Percentiles rank a stretch among this genome's conserved stretches.
Conservation (phyloP, 2,888 invertebrate genomes). For the Drosophila testacea region DNA sequence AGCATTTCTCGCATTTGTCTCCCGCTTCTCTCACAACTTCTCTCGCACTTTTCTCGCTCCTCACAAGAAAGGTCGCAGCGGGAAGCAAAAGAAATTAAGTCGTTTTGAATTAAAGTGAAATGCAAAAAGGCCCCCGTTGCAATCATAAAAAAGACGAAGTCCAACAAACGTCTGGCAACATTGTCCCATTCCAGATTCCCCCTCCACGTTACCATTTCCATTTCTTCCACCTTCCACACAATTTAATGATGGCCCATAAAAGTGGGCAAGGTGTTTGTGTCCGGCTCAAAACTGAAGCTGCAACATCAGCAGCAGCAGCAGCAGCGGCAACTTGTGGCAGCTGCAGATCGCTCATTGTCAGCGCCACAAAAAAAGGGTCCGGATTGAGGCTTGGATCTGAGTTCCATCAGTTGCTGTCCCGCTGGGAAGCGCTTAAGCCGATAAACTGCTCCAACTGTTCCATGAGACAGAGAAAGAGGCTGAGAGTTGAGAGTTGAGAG, state of each 20-base stretch:
- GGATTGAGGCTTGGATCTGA: constrained; percentile 15
- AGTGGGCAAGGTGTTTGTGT: constrained; percentile 71
- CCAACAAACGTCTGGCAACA: constrained; percentile 52
- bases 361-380: constrained; percentile 29
- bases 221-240: constrained; percentile 20
- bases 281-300: constrained; percentile 34
- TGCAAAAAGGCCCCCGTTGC: constrained; percentile 66
- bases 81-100: constrained; percentile 67
- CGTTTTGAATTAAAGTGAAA: constrained; percentile 78
- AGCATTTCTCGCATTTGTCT: constrained; percentile 57
- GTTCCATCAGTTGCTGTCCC: constrained; percentile 33
- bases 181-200: constrained; percentile 41
- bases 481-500: neutral
- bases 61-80: constrained; percentile 40
- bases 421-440: constrained; percentile 48
- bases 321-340: constrained; percentile 37
- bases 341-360: constrained; percentile 67
- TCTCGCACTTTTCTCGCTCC: neutral
- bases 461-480: neutral
- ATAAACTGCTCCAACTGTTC: constrained; percentile 48
- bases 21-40: neutral
- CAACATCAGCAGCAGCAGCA: neutral
- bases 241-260: constrained; percentile 65
- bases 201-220: neutral
- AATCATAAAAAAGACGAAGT: constrained; percentile 46